Conservation (phyloP, 2,113 vertebrate species). For the Pterocles gutturalis region DNA sequence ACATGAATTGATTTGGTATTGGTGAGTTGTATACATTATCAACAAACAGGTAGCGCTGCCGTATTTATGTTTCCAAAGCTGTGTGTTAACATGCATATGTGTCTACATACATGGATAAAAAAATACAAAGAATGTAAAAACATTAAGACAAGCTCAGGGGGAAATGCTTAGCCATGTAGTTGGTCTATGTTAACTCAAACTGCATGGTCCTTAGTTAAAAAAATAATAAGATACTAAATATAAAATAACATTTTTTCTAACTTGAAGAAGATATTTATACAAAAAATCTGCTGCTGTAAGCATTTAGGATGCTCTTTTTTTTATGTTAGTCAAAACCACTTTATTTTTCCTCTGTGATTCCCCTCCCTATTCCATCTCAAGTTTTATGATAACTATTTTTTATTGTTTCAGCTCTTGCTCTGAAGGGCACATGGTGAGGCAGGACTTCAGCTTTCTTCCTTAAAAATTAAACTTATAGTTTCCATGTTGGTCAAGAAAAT, state of each 20-base stretch:
- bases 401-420: background rate
- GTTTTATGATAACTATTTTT: background rate
- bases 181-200: background rate
- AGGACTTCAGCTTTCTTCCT: background rate
- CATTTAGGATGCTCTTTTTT: background rate
- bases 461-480: background rate
- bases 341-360: background rate
- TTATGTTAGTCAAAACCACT: background rate
- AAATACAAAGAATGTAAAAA: background rate
- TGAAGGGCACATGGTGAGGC: rapidly evolving
- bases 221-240: background rate
- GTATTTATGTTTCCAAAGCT: background rate
- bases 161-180: background rate
- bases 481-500: background rate
- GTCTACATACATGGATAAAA: rapidly evolving
- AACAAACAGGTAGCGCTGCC: background rate
- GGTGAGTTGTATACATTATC: background rate
- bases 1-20: background rate
- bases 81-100: background rate
- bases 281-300: background rate
- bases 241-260: background rate
- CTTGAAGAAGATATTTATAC: background rate
- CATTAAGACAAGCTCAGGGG: background rate
- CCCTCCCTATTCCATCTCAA: background rate
- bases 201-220: rapidly evolving